Conservation (phyloP, 2,888 invertebrate genomes). For the Mythimna ferrago region DNA sequence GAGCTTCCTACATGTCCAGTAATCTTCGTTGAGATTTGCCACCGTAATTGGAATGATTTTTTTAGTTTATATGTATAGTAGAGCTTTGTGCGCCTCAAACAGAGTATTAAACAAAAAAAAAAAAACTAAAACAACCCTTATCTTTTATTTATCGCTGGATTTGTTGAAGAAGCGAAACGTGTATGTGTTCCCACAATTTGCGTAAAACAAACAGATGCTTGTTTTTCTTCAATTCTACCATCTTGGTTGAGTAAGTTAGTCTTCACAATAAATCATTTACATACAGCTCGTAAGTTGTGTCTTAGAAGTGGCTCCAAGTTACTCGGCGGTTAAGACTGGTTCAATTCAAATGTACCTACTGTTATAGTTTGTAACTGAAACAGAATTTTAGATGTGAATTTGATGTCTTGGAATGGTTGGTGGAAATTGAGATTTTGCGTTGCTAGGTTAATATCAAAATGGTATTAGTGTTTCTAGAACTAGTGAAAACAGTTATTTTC, state of each 20-base stretch:
- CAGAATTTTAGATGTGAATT: slow-evolving; percentile 40
- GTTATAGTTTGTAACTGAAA: slow-evolving; percentile 32
- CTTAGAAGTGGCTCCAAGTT: slow-evolving; percentile 49
- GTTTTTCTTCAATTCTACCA: slow-evolving; percentile 51
- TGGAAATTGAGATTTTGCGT: slow-evolving; percentile 20
- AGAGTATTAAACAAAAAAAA: not conserved
- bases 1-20: no score
- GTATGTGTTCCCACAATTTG: slow-evolving; percentile 23
- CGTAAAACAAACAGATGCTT: slow-evolving; percentile 38
- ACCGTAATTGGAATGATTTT: no score
- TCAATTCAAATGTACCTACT: slow-evolving; percentile 35
- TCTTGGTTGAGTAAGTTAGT: slow-evolving; percentile 39
- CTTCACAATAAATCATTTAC: slow-evolving; percentile 58
- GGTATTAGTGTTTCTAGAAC: not conserved
- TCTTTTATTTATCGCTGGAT: slow-evolving; percentile 20
- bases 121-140: slow-evolving; percentile 4
- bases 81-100: not conserved
- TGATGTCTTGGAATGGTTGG: slow-evolving; percentile 16
- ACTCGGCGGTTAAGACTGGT: slow-evolving; percentile 21
- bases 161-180: slow-evolving; percentile 19
- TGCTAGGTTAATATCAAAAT: slow-evolving; percentile 5
- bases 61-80: no score
- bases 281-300: slow-evolving; percentile 44
- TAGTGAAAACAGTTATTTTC: not conserved
- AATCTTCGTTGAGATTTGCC: no score